Evolutionary conservation across 2,797 vertebrate species (phyloP), one percentile per base, ranked within the genome.

Genomic region (Gallinago solitaria): DNA sequence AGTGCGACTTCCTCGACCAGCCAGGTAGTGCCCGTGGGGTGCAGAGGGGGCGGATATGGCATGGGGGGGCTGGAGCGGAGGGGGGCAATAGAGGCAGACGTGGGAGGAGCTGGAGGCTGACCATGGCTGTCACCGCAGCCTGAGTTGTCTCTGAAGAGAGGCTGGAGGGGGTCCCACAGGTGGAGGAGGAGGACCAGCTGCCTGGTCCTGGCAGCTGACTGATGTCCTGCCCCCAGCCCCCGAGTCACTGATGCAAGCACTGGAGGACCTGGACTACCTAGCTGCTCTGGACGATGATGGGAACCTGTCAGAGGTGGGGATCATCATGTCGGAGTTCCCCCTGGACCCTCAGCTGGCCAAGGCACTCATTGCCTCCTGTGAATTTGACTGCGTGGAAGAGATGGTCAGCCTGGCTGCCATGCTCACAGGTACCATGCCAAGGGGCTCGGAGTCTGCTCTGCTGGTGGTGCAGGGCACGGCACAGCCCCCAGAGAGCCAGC

Each of bases 201-300:
- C 45, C 32, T 11, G 19, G 11, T 68, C 15, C 48, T 3, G 21
- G n/a, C 23, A 27, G 16, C 76, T 10, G 1, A 17, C 64, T 47
- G 43, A 23, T 2, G 1, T 60, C 41, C 43, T 13, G 6, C 41
- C 3, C 3, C 8, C 94, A 99, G 99, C 99, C 56, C 99, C 99
- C 0, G 99, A 99, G 93, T 98, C 99, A 0, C 97, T 99, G 70
- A 99, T 99, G 99, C 99, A 99, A 97, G 99, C 99, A 0, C 93
- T 99, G 97, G 99, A 99, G 97, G 99, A 99, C 96, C 97, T 99
- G 97, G 99, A 99, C 96, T 99, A 99, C 89, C 96, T 99, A 92
- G 99, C 99, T 0, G 99, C 99, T 1, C 98, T 99, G 96, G 98
- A 99, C 3, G 99, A 99, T 0, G 98, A 99, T 0, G 99, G 99